Conservation (phyloP, 2,888 invertebrate species). For the Palloptera scutellata region DNA sequence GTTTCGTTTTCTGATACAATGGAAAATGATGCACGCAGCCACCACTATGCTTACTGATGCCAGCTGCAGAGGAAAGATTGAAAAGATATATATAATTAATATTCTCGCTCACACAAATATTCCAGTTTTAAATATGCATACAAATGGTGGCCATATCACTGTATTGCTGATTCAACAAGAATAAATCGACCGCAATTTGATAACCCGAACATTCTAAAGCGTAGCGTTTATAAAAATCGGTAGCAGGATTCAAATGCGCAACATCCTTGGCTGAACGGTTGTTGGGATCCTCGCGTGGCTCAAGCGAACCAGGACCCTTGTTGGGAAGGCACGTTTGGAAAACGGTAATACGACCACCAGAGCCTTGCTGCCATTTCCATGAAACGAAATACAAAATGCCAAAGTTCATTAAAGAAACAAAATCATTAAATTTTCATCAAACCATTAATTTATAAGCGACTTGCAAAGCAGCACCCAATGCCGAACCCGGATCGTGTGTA, state of each 20-base stretch:
- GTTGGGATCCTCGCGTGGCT: slow-evolving; percentile 86
- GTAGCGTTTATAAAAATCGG: slow-evolving; percentile 96
- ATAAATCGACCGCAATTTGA: slow-evolving; percentile 95
- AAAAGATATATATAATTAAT: background rate
- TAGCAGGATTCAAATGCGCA: slow-evolving; percentile 89
- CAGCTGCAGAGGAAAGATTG: slow-evolving; percentile 67
- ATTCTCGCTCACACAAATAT: background rate
- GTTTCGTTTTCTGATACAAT: slow-evolving; percentile 77
- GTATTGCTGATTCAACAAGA: slow-evolving; percentile 91
- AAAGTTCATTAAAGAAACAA: too few relatives aligned
- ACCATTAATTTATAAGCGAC: slow-evolving; percentile 92
- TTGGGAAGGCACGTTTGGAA: slow-evolving; percentile 91
- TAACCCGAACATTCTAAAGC: slow-evolving; percentile 97
- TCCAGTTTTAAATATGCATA: slow-evolving; percentile 67
- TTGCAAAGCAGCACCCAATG: slow-evolving; percentile 91
- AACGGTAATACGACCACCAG: slow-evolving; percentile 94
- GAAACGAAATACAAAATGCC: background rate
- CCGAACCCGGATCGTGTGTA: slow-evolving; percentile 78
- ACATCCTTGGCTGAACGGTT: slow-evolving; percentile 83
- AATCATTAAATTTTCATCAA: background rate
- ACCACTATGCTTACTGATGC: slow-evolving; percentile 94
- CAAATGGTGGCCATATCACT: slow-evolving; percentile 93
- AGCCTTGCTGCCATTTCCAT: slow-evolving; percentile 71
- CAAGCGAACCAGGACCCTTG: slow-evolving; percentile 87
- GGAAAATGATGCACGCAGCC: slow-evolving; percentile 94